Conservation (phyloP, 1,140 invertebrate species). For the Carposina sasakii region DNA sequence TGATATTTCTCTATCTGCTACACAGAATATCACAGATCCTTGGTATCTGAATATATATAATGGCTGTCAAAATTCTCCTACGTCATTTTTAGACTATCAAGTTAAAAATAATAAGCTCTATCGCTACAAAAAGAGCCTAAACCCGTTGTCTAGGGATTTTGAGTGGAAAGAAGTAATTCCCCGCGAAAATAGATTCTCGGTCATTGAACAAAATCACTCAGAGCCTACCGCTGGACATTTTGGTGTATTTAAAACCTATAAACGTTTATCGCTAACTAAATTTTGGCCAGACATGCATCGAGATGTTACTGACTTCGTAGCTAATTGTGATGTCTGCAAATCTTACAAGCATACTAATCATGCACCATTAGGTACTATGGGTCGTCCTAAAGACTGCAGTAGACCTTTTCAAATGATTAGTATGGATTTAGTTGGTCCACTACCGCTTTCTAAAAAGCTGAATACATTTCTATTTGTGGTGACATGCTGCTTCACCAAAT, state of each 20-base stretch:
- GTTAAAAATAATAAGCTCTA: constrained; percentile 16
- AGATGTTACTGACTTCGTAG: constrained; percentile 15
- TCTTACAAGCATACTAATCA: constrained; percentile 8
- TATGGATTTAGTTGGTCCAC: constrained; percentile 3
- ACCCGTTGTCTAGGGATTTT: constrained; percentile 18
- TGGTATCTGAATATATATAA: constrained; percentile 17
- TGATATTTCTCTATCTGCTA: background rate
- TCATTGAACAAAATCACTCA: constrained; percentile 27
- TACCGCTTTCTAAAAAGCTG: background rate
- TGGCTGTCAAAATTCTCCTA: constrained; percentile 13
- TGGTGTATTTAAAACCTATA: constrained; percentile 43
- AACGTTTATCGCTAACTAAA: constrained; percentile 9
- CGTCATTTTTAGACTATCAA: constrained; percentile 13
- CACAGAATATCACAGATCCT: background rate
- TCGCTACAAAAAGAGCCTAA: constrained; percentile 13
- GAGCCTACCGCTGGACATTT: constrained; percentile 41
- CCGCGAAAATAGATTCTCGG: constrained; percentile 3
- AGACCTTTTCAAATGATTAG: constrained; percentile 2
- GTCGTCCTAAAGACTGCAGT: constrained; percentile 1
- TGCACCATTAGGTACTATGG: background rate
- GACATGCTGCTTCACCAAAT: background rate
- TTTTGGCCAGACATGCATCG: constrained; percentile 11
- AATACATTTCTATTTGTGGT: constrained; percentile 1
- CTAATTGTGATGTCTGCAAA: constrained; percentile 15
- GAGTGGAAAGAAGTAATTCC: constrained; percentile 38